phyloP scores from a whole-genome alignment of 53 echinoderm and acorn worm species.

The Antedon mediterranea region DNA sequence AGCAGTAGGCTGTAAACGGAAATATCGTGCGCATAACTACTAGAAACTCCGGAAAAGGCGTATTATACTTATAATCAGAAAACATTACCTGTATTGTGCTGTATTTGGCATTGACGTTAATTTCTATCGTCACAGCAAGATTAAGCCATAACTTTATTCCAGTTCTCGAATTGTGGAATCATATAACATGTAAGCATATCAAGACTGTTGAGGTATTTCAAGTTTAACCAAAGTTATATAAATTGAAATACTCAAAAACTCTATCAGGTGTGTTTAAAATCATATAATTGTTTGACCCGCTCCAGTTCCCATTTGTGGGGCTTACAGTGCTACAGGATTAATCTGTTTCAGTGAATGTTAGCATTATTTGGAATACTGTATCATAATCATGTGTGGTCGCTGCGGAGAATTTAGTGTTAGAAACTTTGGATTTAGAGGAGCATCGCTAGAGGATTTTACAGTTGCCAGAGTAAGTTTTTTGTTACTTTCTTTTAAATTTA shows the following conservation, averaged over 20 bases:
- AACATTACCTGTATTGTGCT: background rate
- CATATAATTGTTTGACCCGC: background rate
- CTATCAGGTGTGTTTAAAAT: no score
- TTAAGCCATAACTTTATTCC: background rate
- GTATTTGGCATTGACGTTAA: background rate
- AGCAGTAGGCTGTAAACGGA: no score
- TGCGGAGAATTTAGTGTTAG: background rate
- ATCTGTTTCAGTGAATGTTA: no score
- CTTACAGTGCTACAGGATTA: no score
- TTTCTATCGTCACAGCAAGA: background rate
- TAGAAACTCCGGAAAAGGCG: background rate
- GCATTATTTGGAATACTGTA: no score
- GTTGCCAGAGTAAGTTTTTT: background rate
- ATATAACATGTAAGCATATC: no score
- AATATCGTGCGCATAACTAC: background rate
- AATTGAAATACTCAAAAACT: no score
- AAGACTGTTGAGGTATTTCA: no score
- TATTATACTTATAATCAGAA: background rate
- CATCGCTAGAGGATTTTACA: background rate
- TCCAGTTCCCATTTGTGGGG: background rate
- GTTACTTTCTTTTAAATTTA: no score
- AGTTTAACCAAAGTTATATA: no score
- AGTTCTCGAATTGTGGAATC: no score
- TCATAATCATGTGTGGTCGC: background rate
- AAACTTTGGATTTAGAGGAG: background rate